These are phyloP conservation scores for Opisthograptis luteolata DNA, from an alignment of 2,888 invertebrate genomes.

Conservation along the genomic window DNA sequence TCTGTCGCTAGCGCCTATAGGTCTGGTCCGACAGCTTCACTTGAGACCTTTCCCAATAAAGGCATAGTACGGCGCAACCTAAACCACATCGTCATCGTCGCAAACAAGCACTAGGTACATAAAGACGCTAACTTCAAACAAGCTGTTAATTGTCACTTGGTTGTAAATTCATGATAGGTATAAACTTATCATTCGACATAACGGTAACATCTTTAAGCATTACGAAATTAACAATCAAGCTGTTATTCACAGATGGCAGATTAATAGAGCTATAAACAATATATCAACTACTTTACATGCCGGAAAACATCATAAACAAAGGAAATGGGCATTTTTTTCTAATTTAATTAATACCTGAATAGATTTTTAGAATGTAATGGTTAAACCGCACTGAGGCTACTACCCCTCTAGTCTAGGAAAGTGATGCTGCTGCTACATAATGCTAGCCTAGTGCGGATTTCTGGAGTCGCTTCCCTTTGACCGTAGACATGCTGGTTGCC, in stretches of 20 bases:
- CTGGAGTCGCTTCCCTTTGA: no score
- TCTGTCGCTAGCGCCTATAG: no score
- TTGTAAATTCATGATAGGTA: neutral
- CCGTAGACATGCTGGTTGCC: no score
- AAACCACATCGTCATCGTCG: no score
- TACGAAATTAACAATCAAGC: conserved; percentile 13
- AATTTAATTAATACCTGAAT: conserved; percentile 18
- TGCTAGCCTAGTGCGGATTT: no score
- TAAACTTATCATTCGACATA: neutral
- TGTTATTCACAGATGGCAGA: conserved; percentile 7
- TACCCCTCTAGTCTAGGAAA: no score
- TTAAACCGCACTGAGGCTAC: neutral
- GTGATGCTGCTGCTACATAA: no score
- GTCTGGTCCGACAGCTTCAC: no score
- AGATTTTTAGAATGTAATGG: conserved; percentile 30
- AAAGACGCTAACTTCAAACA: no score
- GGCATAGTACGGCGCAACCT: no score
- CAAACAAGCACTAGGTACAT: no score
- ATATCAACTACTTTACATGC: conserved; percentile 12
- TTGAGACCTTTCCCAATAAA: no score
- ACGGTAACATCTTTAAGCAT: neutral
- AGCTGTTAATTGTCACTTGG: neutral
- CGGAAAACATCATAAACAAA: conserved; percentile 19
- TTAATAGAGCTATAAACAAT: conserved; percentile 15
- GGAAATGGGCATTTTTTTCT: conserved; percentile 14